A percentile compares a stretch with the other conserved stretches of the same genome.
Conservation (phyloP, 2,113 vertebrate species). For the Thunnus thynnus region DNA sequence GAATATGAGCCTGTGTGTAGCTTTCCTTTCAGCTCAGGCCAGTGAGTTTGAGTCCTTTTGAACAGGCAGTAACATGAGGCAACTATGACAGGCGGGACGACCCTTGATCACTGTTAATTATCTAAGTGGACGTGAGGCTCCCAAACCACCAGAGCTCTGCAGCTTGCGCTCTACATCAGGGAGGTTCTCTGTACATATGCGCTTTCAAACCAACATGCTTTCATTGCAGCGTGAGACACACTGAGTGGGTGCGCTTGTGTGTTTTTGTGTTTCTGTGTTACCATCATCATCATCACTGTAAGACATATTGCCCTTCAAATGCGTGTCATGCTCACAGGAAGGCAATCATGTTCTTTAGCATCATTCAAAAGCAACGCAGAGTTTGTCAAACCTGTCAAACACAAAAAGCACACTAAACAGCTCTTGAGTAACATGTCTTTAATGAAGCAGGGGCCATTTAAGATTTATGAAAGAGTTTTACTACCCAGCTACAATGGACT, state of each 20-base stretch:
- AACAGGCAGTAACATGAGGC: constrained; percentile 79
- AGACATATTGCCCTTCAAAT: constrained; percentile 68
- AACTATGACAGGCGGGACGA: constrained; percentile 78
- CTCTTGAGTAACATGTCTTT: constrained; percentile 55
- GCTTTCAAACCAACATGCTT: neutral
- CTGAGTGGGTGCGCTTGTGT: constrained; percentile 2
- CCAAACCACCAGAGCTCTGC: constrained; percentile 73
- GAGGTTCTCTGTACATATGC: constrained; percentile 23
- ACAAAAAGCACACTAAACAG: constrained; percentile 36
- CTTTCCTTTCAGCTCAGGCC: constrained; percentile 82
- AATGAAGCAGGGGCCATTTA: constrained; percentile 73
- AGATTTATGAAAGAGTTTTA: constrained; percentile 69
- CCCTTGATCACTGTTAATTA: constrained; percentile 85
- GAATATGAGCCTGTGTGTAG: constrained; percentile 69
- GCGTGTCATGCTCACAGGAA: constrained; percentile 29
- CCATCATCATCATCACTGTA: neutral
- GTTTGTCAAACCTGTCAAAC: constrained; percentile 65
- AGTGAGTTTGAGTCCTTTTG: constrained; percentile 81
- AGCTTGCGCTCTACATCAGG: constrained; percentile 46
- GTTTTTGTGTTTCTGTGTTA: constrained; percentile 33
- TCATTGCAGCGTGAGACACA: neutral
- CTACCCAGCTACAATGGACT: constrained; percentile 70
- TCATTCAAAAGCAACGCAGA: constrained; percentile 42
- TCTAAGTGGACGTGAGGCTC: constrained; percentile 80
- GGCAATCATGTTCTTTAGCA: constrained; percentile 25